Base-by-base conservation (phyloP, 2,888 invertebrate species). In the Panopea generosa region DNA sequence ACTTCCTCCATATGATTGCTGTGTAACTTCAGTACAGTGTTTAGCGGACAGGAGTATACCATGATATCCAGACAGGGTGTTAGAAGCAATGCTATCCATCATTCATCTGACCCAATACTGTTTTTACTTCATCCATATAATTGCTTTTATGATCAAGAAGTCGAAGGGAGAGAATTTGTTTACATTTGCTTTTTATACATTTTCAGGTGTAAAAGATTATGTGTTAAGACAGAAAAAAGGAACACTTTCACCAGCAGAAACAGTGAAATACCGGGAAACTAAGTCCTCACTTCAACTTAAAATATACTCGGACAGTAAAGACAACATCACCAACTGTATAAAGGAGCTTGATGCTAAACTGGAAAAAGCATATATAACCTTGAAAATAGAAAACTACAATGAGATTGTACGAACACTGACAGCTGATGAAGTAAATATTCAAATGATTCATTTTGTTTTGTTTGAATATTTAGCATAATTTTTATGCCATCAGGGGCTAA, bases 251-350 rank as follows among this genome's bases (percentile, higher is more conserved):
- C 20, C 53, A 14, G 47, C n/a, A 22, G 11, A 43, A 2, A 22
- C 18, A 9, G 9, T 26, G 9, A 29, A 43, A n/a, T 7, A 2
- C 16, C 22, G 14, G 9, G 40, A 55, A n/a, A 45, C 53, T 14
- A 14, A 16, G n/a, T 72, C 65, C 0, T 61, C 69, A 1, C 43
- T 84, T 18, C 40, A 47, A 3, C 14, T 84, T 2, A 60, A 59
- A n/a, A 77, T 84, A 20, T 76, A 74, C 27, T 75, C 77, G 18
- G 79, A 82, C 27, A 53, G 22, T 29, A 26, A 49, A 33, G 18
- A 22, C 3, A 77, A 77, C 20, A 82, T 79, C 45, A 53, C 70
- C 0, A 45, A 52, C 9, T 80, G 79, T 18, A 77, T 66, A 38
- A 33, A 22, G 9, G 67, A 52, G 50, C 16, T 84, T n/a, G 66